Conservation (phyloP, 2,113 vertebrate species). For the Aplodontia rufa region DNA sequence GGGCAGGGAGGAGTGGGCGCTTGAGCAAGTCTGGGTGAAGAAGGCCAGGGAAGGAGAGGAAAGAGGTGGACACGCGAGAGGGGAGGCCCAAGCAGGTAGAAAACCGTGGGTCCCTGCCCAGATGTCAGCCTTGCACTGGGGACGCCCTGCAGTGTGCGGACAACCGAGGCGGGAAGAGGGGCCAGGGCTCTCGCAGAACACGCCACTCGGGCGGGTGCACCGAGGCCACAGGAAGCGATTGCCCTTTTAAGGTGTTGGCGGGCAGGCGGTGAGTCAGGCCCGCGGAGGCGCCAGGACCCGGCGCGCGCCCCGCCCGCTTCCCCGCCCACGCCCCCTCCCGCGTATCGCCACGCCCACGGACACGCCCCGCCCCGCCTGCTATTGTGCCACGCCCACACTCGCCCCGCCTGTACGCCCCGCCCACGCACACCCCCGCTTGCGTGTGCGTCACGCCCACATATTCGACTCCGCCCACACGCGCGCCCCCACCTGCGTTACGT, state of each 20-base stretch:
- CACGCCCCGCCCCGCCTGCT: not conserved
- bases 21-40: not conserved
- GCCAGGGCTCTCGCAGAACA: not conserved
- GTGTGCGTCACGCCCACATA: no score
- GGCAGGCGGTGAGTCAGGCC: not conserved
- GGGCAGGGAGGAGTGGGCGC: not conserved
- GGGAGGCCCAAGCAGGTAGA: no score
- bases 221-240: not conserved
- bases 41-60: accelerated
- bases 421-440: no score
- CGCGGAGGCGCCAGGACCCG: no score
- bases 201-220: not conserved
- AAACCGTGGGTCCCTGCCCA: not conserved
- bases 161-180: no score
- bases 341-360: not conserved
- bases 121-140: not conserved
- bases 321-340: not conserved
- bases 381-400: not conserved
- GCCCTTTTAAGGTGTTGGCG: constrained; percentile 44
- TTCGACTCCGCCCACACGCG: no score
- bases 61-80: no score
- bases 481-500: not conserved
- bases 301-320: not conserved
- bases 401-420: not conserved
- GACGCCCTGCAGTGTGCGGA: not conserved